phyloP scores from a whole-genome alignment of 2,113 vertebrate species.

The Scomber scombrus region DNA sequence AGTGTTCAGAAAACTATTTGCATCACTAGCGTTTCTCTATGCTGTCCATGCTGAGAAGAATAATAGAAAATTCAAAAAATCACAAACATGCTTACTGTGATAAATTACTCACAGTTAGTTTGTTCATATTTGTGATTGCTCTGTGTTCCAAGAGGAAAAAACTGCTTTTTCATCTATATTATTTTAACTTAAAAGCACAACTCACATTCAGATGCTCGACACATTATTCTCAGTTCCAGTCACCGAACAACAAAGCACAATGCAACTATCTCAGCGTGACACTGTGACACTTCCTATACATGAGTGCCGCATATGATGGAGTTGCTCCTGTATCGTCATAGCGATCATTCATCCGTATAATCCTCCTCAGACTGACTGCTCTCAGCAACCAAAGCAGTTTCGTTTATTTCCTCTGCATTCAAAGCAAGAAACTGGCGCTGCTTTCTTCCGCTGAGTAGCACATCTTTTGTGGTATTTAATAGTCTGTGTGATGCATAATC shows the following conservation, averaged over 20 bases:
- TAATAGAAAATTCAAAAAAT: too few relatives aligned
- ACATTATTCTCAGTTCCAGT: background rate
- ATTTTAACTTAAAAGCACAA: background rate
- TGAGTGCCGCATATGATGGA: slow-evolving; percentile 14
- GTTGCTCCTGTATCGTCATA: slow-evolving; percentile 27
- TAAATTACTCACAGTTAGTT: too few relatives aligned
- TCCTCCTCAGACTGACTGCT: slow-evolving; percentile 23
- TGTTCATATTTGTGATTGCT: background rate
- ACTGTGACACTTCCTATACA: slow-evolving; percentile 10
- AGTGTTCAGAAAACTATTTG: too few relatives aligned
- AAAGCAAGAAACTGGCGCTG: slow-evolving; percentile 8
- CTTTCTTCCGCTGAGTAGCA: slow-evolving; percentile 37
- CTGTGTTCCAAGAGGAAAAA: background rate
- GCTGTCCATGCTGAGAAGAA: too few relatives aligned
- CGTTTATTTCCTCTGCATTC: slow-evolving; percentile 17
- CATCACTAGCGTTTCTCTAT: too few relatives aligned
- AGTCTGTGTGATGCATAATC: slow-evolving; percentile 49
- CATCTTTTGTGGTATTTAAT: slow-evolving; percentile 54
- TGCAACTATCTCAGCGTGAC: slow-evolving; percentile 18
- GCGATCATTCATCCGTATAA: slow-evolving; percentile 41
- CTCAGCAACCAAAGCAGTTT: slow-evolving; percentile 4
- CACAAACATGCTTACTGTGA: too few relatives aligned
- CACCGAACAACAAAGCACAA: slow-evolving; percentile 18
- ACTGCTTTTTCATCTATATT: background rate
- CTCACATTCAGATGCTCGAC: background rate